phyloP scores from a whole-genome alignment of 2,113 vertebrate genomes.

The Numenius arquata region DNA sequence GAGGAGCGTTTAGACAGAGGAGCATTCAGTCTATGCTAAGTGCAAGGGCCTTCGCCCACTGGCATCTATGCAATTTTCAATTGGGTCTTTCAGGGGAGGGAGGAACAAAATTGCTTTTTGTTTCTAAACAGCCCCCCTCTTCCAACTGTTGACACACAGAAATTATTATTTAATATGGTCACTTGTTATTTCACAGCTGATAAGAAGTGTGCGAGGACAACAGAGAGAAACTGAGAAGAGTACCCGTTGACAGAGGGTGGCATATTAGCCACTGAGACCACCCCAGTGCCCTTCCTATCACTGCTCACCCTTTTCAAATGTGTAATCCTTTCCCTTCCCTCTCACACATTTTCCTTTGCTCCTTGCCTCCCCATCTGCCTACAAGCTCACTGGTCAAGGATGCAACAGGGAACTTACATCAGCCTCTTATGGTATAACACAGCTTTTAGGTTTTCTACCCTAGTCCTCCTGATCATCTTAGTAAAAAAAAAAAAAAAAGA shows the following conservation, averaged over 20 bases:
- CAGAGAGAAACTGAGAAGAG: background rate
- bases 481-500: too few relatives aligned
- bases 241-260: background rate
- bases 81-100: background rate
- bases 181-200: background rate
- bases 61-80: background rate
- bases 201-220: background rate
- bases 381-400: background rate
- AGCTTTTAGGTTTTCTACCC: background rate
- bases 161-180: background rate
- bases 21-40: background rate
- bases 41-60: background rate
- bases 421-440: background rate
- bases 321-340: background rate
- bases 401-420: background rate
- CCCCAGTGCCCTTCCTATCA: background rate
- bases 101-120: background rate
- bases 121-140: background rate
- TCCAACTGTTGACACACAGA: background rate
- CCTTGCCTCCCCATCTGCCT: background rate
- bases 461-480: background rate
- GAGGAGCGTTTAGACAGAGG: background rate
- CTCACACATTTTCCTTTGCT: background rate
- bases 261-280: background rate
- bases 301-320: background rate